Conservation (phyloP, 2,797 vertebrate species). For the Setipinna tenuifilis region DNA sequence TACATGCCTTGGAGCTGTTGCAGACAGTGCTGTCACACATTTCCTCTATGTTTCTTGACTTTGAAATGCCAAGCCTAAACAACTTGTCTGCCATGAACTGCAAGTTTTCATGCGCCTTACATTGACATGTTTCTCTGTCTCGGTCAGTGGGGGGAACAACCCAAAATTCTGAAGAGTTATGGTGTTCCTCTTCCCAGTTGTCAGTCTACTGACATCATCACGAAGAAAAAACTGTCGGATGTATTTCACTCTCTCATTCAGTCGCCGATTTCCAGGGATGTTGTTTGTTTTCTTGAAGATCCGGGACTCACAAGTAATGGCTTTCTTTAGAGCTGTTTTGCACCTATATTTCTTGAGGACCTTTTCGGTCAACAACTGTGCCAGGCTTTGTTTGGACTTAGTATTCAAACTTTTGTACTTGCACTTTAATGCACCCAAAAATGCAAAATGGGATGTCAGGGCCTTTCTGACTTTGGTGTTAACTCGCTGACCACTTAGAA, state of each 20-base stretch:
- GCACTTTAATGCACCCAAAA: neutral
- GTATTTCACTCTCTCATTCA: too few species aligned
- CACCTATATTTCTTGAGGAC: too few species aligned
- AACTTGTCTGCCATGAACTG: slow-evolving; percentile 15
- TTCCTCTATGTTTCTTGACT: slow-evolving; percentile 18
- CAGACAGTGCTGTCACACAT: slow-evolving; percentile 20
- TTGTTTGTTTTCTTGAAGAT: neutral
- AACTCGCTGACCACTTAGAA: neutral
- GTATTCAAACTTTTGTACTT: neutral
- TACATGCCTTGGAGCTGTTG: slow-evolving; percentile 21
- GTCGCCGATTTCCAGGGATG: neutral
- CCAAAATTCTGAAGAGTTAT: slow-evolving; percentile 17
- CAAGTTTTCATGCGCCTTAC: slow-evolving; percentile 21
- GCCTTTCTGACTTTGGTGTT: slow-evolving; percentile 25
- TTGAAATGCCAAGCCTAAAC: neutral
- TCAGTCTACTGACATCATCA: slow-evolving; percentile 26
- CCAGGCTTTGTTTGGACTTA: slow-evolving; percentile 19
- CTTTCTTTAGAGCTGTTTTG: neutral
- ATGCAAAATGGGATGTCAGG: slow-evolving; percentile 20
- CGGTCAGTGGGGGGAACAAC: slow-evolving; percentile 20
- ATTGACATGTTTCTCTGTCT: slow-evolving; percentile 21
- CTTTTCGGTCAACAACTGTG: neutral
- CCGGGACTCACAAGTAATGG: slow-evolving; percentile 11
- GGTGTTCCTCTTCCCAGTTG: neutral
- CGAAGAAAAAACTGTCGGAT: slow-evolving; percentile 21